A percentile compares a stretch with the other conserved stretches of the same genome.
phyloP scores from a whole-genome alignment of 37 sponge, comb jelly and placozoan genomes.

The Bolinopsis microptera region DNA sequence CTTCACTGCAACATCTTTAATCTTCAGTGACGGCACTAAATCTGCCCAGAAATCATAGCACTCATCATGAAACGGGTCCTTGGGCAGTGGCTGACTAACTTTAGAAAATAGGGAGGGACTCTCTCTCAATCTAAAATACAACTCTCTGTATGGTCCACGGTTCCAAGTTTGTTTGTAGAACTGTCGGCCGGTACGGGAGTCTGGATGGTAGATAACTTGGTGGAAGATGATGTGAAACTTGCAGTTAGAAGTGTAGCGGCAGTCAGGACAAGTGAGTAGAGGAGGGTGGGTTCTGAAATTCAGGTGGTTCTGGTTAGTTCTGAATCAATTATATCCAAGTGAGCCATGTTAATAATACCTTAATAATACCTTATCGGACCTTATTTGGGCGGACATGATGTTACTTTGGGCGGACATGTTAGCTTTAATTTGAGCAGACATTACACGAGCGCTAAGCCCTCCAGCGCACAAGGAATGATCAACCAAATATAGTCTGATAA shows the following conservation, averaged over 20 bases:
- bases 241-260: neutral
- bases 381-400: too few relatives aligned
- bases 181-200: neutral
- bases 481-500: too few relatives aligned
- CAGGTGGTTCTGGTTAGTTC: too few relatives aligned
- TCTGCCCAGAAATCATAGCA: neutral
- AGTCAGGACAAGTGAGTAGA: neutral
- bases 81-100: neutral
- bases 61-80: neutral
- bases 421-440: too few relatives aligned
- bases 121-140: neutral
- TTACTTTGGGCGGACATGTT: too few relatives aligned
- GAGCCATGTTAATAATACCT: too few relatives aligned
- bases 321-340: too few relatives aligned
- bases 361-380: too few relatives aligned
- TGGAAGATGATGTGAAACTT: neutral
- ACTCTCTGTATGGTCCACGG: neutral
- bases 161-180: neutral
- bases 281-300: neutral
- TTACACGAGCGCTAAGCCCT: too few relatives aligned
- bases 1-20: neutral
- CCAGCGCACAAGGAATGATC: too few relatives aligned
- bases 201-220: neutral
- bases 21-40: neutral
- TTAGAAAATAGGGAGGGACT: neutral